Base-by-base conservation (phyloP, 2,797 vertebrate genomes). In the Silurus aristotelis region DNA sequence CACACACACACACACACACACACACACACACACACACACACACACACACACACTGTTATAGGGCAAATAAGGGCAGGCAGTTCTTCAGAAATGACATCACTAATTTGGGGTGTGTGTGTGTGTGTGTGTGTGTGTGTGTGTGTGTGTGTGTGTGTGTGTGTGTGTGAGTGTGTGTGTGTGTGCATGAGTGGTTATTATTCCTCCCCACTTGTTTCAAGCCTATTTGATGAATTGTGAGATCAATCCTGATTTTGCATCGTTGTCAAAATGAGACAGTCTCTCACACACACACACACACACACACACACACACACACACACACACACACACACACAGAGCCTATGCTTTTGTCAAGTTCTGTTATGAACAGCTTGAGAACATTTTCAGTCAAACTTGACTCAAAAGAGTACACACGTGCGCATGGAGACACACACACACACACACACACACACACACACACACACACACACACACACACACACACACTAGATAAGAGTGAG, bases 191-290 rank as follows among this genome's bases (percentile, higher is more conserved):
- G 6, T 70, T 38, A 46, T 70, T 71, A 71, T 52, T 72, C 43
- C 5, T 48, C 43, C 20, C 5, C 43, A 25, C 12, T 52, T 52
- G 46, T 52, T 73, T 72, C 22, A 72, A 72, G 13, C 3, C 12
- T n/a, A n/a, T 52, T 73, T n/a, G 71, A 73, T 73, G 22, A 73
- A 52, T 73, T 73, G 46, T 52, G 46, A n/a, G 43, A 72, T 72
- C 70, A 72, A 72, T 48, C 70, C 38, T 71, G 9, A n/a, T 72
- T 48, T 72, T 13, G 10, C 20, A 48, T 72, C 43, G 10, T 72
- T 46, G 43, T 73, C 71, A 27, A 25, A 6, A 55, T 55, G 43
- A 38, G 38, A 12, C 48, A 7, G 6, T 63, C 61, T 52, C 48
- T 7, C 48, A 52, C 48, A 7, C 48, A 52, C 48, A 52, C 48